Percentiles rank a stretch among this genome's conserved stretches.
phyloP scores from a whole-genome alignment of 2,888 invertebrate genomes.

The Apodemia zela region DNA sequence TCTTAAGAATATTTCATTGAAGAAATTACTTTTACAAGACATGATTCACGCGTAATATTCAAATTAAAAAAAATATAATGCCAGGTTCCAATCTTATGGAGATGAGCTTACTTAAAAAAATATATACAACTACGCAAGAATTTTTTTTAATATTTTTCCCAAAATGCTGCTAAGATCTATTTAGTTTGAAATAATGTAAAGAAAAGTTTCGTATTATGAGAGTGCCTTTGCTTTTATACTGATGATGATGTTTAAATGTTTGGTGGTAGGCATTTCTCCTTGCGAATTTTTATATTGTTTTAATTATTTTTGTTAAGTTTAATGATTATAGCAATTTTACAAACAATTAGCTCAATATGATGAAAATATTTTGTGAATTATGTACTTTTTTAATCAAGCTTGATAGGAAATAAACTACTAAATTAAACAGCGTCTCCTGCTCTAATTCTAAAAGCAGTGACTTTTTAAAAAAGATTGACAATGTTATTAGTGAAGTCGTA shows the following conservation, averaged over 20 bases:
- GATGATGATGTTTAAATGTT: background rate
- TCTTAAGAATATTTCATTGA: too few relatives aligned
- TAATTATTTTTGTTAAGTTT: conserved; percentile 42
- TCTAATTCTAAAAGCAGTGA: too few relatives aligned
- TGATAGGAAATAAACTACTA: too few relatives aligned
- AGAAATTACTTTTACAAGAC: too few relatives aligned
- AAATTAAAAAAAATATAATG: too few relatives aligned
- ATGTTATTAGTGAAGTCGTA: background rate
- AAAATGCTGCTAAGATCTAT: background rate
- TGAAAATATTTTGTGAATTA: background rate
- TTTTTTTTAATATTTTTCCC: background rate
- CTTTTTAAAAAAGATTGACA: too few relatives aligned
- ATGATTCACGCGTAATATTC: too few relatives aligned
- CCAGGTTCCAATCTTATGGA: too few relatives aligned
- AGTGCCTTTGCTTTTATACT: conserved; percentile 58
- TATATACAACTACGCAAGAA: background rate
- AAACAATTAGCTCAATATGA: conserved; percentile 10
- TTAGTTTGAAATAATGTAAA: background rate
- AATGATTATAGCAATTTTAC: conserved; percentile 43
- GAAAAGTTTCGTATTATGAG: conserved; percentile 49
- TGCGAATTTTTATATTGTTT: background rate
- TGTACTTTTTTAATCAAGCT: background rate
- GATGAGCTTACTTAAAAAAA: too few relatives aligned
- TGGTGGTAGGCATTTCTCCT: background rate
- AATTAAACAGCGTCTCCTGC: too few relatives aligned